These are phyloP conservation scores for Drosophila affinis DNA, from an alignment of 2,888 invertebrate genomes.

Conservation along the genomic window DNA sequence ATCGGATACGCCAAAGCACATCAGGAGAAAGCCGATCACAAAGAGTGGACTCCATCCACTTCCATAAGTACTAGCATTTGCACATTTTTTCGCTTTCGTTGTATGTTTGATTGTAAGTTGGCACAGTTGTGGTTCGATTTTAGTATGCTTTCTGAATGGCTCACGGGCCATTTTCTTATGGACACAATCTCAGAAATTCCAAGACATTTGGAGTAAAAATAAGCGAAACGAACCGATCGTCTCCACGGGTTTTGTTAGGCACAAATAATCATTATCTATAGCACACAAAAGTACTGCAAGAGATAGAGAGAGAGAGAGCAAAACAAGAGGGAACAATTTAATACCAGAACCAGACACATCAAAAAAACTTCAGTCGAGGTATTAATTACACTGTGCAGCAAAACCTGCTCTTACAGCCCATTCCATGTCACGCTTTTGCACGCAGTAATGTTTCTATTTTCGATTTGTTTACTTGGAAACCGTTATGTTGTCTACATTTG, in stretches of 20 bases:
- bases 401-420: no score
- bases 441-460: neutral
- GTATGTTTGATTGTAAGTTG: conserved; percentile 43
- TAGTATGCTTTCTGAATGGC: conserved; percentile 52
- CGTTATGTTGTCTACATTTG: neutral
- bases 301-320: neutral
- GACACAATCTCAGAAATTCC: conserved; percentile 35
- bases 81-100: conserved; percentile 41
- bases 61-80: conserved; percentile 10
- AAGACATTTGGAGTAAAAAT: conserved; percentile 57
- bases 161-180: conserved; percentile 64
- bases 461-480: neutral
- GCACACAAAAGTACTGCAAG: conserved; percentile 30
- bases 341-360: conserved; percentile 4
- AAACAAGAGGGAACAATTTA: conserved; percentile 3
- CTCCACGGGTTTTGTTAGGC: conserved; percentile 38
- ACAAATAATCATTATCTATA: conserved; percentile 25
- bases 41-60: conserved; percentile 15
- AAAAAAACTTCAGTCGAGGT: conserved; percentile 8
- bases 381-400: conserved; percentile 3
- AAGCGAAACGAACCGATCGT: conserved; percentile 23
- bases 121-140: conserved; percentile 52
- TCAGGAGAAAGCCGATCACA: conserved; percentile 55
- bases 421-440: neutral
- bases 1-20: conserved; percentile 55